Conservation (phyloP, 2,113 vertebrate genomes). For the Oreocharis arfaki region DNA sequence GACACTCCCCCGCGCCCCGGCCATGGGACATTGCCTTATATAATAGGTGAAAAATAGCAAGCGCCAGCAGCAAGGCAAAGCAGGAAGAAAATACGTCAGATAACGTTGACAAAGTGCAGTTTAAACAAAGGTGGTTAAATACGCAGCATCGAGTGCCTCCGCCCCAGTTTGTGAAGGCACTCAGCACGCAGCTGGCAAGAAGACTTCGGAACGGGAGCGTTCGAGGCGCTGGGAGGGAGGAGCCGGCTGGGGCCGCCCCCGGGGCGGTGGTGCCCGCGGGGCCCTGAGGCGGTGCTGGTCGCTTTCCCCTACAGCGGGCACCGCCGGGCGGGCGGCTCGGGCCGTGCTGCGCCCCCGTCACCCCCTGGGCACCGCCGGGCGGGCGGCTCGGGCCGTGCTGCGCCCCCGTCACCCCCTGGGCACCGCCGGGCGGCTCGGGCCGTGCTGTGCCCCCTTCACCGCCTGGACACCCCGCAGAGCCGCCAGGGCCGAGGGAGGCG, state of each 20-base stretch:
- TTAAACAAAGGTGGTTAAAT: not conserved
- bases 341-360: no score
- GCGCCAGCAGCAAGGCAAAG: not conserved
- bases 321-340: accelerated
- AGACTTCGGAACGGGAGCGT: accelerated
- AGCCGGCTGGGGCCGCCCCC: not conserved
- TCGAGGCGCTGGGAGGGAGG: not conserved
- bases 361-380: not conserved
- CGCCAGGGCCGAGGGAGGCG: no score
- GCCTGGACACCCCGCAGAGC: not conserved
- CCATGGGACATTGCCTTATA: accelerated
- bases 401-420: not conserved
- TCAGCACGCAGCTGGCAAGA: not conserved
- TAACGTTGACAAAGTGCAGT: not conserved
- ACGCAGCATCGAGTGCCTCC: no score
- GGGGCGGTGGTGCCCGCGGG: not conserved
- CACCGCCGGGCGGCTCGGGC: not conserved
- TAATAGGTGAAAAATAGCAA: not conserved
- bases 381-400: no score
- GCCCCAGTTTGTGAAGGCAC: not conserved
- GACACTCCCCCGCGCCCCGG: not conserved
- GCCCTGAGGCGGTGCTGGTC: no score
- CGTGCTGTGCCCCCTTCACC: no score
- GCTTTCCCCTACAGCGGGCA: accelerated
- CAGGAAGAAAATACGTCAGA: not conserved